A percentile compares a stretch with the other conserved stretches of the same genome.
Conservation (phyloP, 2,797 vertebrate species). For the Neosilurus hyrtlii region DNA sequence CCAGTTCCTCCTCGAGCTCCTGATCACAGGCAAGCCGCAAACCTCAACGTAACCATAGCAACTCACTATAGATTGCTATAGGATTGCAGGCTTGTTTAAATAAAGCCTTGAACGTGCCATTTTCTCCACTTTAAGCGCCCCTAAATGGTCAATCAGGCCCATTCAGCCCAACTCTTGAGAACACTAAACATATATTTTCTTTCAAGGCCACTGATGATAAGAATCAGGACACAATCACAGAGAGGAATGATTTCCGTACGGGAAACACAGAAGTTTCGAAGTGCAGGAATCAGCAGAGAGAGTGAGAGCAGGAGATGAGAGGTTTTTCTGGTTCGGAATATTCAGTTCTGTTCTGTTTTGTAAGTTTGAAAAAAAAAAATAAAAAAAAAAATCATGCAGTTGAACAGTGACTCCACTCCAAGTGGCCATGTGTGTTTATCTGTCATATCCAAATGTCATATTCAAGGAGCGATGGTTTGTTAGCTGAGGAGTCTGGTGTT, state of each 20-base stretch:
- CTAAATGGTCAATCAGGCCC: conserved; percentile 6
- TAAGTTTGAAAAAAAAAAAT: conserved; percentile 3
- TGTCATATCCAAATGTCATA: conserved; percentile 48
- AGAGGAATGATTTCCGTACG: background rate
- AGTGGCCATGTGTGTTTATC: conserved; percentile 56
- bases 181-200: background rate
- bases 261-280: background rate
- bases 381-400: background rate
- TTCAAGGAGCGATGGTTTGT: conserved; percentile 40
- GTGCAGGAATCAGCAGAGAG: background rate
- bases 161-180: background rate
- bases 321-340: background rate
- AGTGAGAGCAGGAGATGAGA: conserved; percentile 10
- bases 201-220: conserved; percentile 12
- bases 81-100: background rate
- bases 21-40: background rate
- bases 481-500: conserved; percentile 49
- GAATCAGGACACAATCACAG: conserved; percentile 9
- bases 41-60: background rate
- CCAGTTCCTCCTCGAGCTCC: background rate
- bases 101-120: background rate
- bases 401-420: conserved; percentile 33
- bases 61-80: background rate
- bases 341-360: conserved; percentile 9
- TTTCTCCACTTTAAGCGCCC: background rate